A percentile compares a stretch with the other conserved stretches of the same genome.
These are phyloP conservation scores for Dynastes grantii DNA, from an alignment of 2,888 invertebrate species.

Conservation along the genomic window DNA sequence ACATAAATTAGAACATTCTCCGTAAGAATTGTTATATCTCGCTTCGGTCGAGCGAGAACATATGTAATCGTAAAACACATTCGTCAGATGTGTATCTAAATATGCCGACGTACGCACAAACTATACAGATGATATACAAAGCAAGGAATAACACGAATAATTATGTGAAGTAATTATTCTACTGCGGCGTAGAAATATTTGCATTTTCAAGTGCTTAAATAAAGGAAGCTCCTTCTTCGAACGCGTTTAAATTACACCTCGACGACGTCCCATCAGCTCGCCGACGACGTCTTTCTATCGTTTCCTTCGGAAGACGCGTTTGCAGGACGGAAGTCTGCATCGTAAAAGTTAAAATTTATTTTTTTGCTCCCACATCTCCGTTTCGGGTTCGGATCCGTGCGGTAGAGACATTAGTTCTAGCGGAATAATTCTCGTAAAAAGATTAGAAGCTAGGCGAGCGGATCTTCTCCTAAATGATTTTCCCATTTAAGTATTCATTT, in stretches of 20 bases:
- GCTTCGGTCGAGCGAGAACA: background rate
- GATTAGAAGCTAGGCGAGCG: constrained; percentile 16
- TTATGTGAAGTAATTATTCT: constrained; percentile 6
- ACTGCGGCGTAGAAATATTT: constrained; percentile 1
- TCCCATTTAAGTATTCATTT: constrained; percentile 15
- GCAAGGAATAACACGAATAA: background rate
- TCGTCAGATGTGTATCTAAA: constrained; percentile 11
- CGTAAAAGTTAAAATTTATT: constrained; percentile 20
- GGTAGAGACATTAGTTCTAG: constrained; percentile 10
- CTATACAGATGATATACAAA: constrained; percentile 8
- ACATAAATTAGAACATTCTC: constrained; percentile 25
- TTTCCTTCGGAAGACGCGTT: constrained; percentile 10
- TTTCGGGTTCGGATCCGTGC: background rate
- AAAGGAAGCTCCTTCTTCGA: constrained; percentile 1
- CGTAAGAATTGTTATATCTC: constrained; percentile 3
- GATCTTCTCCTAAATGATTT: constrained; percentile 16
- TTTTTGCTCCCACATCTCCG: background rate
- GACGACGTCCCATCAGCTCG: background rate
- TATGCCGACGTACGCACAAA: background rate
- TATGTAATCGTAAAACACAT: constrained; percentile 4
- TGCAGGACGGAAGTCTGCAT: constrained; percentile 11
- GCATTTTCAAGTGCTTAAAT: constrained; percentile 18
- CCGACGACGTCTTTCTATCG: background rate
- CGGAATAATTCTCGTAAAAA: constrained; percentile 15
- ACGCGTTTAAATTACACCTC: background rate